Evolutionary conservation across 2,113 vertebrate genomes (phyloP).

Genomic region (Terrapene triunguis): DNA sequence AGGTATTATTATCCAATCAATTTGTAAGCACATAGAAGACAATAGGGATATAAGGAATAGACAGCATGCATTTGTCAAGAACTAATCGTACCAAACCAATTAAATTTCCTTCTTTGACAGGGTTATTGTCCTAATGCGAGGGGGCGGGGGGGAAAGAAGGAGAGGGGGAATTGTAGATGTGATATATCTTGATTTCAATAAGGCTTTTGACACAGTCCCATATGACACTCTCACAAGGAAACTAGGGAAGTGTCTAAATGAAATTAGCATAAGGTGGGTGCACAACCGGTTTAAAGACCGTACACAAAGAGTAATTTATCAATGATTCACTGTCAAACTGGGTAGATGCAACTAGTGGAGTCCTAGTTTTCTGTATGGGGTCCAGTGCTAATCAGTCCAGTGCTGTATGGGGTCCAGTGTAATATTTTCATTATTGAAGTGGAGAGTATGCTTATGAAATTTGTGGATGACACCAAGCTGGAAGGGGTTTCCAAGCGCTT

Average conservation of each 20-base stretch:
- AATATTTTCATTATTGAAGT: not conserved
- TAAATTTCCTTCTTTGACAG: not conserved
- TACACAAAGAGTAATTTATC: not conserved
- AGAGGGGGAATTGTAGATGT: not conserved
- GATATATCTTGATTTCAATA: not conserved
- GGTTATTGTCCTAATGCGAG: not conserved
- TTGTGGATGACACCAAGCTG: not conserved
- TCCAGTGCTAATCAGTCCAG: not conserved
- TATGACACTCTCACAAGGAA: not conserved
- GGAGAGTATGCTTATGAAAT: not conserved
- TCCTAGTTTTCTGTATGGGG: not conserved
- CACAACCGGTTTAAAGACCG: not conserved
- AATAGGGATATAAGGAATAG: not conserved
- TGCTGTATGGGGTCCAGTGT: not conserved
- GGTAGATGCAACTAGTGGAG: not conserved
- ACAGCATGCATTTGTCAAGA: not conserved
- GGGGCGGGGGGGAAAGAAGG: accelerated
- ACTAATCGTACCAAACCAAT: not conserved
- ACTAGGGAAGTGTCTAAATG: not conserved
- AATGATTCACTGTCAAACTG: not conserved
- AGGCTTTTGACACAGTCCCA: not conserved
- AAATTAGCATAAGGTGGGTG: not conserved
- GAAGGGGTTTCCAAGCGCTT: not conserved
- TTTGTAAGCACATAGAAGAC: not conserved
- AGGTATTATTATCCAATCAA: not conserved